A percentile compares a stretch with the other conserved stretches of the same genome.
These are phyloP conservation scores for Sialis lutaria DNA, from an alignment of 2,888 invertebrate species.

Conservation along the genomic window DNA sequence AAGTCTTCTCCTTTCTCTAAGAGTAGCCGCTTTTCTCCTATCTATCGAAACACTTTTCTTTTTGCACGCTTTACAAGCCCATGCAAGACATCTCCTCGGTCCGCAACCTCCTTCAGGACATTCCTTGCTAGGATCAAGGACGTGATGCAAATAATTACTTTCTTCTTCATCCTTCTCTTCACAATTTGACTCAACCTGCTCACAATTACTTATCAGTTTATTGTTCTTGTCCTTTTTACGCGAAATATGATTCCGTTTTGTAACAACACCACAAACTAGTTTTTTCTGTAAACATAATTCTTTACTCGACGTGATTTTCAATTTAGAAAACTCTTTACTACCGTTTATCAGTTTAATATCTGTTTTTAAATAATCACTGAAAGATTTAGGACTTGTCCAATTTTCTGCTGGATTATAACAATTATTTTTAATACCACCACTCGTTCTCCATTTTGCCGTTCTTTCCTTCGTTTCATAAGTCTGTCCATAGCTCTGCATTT, in stretches of 20 bases:
- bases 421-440: too few relatives aligned
- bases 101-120: constrained; percentile 15
- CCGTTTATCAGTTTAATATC: background rate
- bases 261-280: too few relatives aligned
- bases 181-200: constrained; percentile 2
- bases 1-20: constrained; percentile 80
- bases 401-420: too few relatives aligned
- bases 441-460: too few relatives aligned
- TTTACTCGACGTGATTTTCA: background rate
- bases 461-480: too few relatives aligned
- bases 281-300: too few relatives aligned
- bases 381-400: too few relatives aligned
- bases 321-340: background rate
- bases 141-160: constrained; percentile 24
- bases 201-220: background rate
- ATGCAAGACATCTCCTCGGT: constrained; percentile 69
- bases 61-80: constrained; percentile 97
- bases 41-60: constrained; percentile 92
- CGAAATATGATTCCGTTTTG: too few relatives aligned
- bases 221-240: background rate
- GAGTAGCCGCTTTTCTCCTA: constrained; percentile 89
- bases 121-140: constrained; percentile 24
- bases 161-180: constrained; percentile 12
- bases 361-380: too few relatives aligned
- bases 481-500: too few relatives aligned